These are phyloP conservation scores for Littorina saxatilis DNA, from an alignment of 1,140 invertebrate species.

Conservation along the genomic window DNA sequence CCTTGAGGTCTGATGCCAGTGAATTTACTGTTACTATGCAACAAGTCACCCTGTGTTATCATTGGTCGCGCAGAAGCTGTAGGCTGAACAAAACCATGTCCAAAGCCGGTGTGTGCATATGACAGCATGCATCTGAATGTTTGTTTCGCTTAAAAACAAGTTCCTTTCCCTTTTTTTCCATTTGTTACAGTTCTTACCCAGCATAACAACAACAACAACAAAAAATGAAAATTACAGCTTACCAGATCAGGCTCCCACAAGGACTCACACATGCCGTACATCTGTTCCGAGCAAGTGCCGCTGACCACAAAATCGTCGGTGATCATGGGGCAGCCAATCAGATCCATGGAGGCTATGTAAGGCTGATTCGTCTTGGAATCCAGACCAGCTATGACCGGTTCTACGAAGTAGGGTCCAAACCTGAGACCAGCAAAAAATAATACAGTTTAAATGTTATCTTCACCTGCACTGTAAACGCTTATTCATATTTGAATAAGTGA, in stretches of 20 bases:
- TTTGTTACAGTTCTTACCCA: too few relatives aligned
- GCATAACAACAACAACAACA: conserved; percentile 57
- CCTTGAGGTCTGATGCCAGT: too few relatives aligned
- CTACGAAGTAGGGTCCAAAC: conserved; percentile 98
- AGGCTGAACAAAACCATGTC: too few relatives aligned
- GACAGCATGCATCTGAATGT: too few relatives aligned
- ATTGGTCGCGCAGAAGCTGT: too few relatives aligned
- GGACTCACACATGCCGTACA: conserved; percentile 99
- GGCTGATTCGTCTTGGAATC: conserved; percentile 92
- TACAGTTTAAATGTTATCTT: neutral
- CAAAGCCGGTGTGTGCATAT: too few relatives aligned
- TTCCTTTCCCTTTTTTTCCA: too few relatives aligned
- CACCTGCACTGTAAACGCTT: too few relatives aligned
- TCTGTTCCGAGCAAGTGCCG: conserved; percentile 94
- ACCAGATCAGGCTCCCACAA: conserved; percentile 91
- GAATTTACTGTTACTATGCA: too few relatives aligned
- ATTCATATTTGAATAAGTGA: too few relatives aligned
- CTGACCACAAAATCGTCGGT: conserved; percentile 97
- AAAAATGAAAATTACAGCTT: conserved; percentile 59
- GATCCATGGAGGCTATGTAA: conserved; percentile 95
- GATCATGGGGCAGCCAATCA: conserved; percentile 92
- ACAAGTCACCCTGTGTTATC: too few relatives aligned
- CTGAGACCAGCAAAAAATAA: conserved; percentile 68
- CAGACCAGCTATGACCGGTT: conserved; percentile 96
- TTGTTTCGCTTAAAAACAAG: too few relatives aligned